Percentiles rank a stretch among this genome's conserved stretches.
phyloP scores from a whole-genome alignment of 2,888 invertebrate species.

The Catocala nupta region DNA sequence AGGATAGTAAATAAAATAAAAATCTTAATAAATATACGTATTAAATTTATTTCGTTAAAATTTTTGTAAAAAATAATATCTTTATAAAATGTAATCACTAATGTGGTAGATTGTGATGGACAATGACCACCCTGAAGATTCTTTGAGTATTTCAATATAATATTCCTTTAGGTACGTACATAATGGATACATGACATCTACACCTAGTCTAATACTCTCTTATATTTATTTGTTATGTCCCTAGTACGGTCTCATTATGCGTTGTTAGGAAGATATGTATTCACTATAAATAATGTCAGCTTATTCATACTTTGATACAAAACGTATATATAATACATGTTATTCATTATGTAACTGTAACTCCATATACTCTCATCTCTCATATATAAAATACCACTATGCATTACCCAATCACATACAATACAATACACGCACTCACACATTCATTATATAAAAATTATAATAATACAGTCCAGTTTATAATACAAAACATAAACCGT shows the following conservation, averaged over 20 bases:
- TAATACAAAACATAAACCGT: constrained; percentile 79
- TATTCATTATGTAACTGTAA: constrained; percentile 43
- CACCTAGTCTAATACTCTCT: constrained; percentile 42
- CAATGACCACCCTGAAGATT: constrained; percentile 68
- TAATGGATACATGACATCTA: constrained; percentile 37
- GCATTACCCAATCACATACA: constrained; percentile 57
- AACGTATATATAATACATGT: constrained; percentile 69
- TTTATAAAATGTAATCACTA: constrained; percentile 77
- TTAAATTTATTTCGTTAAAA: constrained; percentile 75
- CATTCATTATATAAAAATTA: constrained; percentile 57
- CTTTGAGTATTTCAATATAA: constrained; percentile 71
- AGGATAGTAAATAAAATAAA: constrained; percentile 49
- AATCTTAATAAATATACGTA: constrained; percentile 61
- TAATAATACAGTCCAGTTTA: constrained; percentile 79
- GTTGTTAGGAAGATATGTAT: constrained; percentile 59
- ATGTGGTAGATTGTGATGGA: constrained; percentile 84
- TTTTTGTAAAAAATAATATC: constrained; percentile 77
- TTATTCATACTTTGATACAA: constrained; percentile 68
- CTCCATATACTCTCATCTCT: constrained; percentile 47
- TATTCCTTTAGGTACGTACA: constrained; percentile 43
- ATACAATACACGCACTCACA: constrained; percentile 57
- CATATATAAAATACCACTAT: constrained; percentile 61
- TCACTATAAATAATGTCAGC: constrained; percentile 63
- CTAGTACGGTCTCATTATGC: constrained; percentile 34
- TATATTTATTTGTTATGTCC: constrained; percentile 43